phyloP scores from a whole-genome alignment of 2,113 vertebrate genomes.

The Corythaeola cristata region DNA sequence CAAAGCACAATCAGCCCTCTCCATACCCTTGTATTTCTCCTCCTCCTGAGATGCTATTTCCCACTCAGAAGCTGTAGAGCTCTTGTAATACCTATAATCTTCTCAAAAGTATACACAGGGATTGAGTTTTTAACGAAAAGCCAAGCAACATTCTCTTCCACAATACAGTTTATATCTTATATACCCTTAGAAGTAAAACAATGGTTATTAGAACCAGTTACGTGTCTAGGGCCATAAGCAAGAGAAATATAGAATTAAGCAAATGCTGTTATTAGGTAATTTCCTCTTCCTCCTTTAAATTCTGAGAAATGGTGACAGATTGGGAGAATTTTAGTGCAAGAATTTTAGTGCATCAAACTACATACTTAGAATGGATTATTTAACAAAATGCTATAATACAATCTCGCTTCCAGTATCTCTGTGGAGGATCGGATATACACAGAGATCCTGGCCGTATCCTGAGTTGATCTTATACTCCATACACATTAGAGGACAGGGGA shows the following conservation, averaged over 20 bases:
- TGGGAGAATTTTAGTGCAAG: not conserved
- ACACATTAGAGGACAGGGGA: not conserved
- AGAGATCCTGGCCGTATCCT: not conserved
- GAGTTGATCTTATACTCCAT: not conserved
- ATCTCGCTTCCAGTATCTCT: not conserved
- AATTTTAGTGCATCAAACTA: not conserved
- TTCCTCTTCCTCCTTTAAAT: not conserved
- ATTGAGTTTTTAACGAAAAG: not conserved
- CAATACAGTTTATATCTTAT: not conserved
- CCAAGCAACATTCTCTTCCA: not conserved
- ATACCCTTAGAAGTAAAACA: not conserved
- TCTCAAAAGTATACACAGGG: not conserved
- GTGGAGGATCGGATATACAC: rapidly evolving
- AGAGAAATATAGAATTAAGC: not conserved
- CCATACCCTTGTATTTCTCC: not conserved
- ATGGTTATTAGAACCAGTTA: not conserved
- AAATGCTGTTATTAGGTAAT: not conserved
- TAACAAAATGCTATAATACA: not conserved
- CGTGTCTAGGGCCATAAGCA: not conserved
- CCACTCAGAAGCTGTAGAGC: not conserved
- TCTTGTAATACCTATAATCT: not conserved
- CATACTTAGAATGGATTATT: not conserved
- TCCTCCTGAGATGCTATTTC: not conserved
- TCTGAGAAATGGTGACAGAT: not conserved
- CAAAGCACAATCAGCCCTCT: not conserved